A percentile compares a stretch with the other conserved stretches of the same genome.
These are phyloP conservation scores for Anhinga rufa DNA, from an alignment of 2,113 vertebrate genomes.

Conservation along the genomic window DNA sequence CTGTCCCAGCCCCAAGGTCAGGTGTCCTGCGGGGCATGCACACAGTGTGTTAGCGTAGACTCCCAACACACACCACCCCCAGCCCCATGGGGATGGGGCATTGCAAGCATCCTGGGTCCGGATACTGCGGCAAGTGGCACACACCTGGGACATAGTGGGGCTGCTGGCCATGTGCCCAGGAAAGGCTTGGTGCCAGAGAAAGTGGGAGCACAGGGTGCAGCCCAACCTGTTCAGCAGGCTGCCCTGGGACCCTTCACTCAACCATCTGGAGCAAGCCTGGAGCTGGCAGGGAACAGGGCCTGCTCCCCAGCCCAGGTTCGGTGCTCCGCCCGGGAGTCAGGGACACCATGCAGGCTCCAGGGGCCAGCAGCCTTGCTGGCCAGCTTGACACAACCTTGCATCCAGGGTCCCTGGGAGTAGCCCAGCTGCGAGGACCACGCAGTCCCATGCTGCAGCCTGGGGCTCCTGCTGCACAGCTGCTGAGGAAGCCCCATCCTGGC, in stretches of 20 bases:
- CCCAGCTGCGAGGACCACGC: neutral
- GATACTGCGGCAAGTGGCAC: neutral
- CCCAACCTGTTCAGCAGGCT: slow-evolving; percentile 3
- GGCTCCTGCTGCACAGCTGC: neutral
- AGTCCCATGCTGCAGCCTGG: fast-evolving
- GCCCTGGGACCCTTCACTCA: neutral
- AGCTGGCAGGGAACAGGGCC: neutral
- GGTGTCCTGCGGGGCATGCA: neutral
- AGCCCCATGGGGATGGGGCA: fast-evolving
- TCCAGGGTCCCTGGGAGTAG: neutral
- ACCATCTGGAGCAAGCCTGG: neutral
- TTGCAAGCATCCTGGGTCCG: neutral
- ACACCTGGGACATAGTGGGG: neutral
- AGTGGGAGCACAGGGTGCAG: neutral
- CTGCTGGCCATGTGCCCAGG: neutral
- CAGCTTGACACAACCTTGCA: neutral
- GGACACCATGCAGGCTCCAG: neutral
- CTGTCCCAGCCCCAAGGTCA: neutral
- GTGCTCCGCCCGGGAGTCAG: neutral
- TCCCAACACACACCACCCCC: neutral
- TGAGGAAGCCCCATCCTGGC: neutral
- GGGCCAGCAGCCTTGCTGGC: neutral
- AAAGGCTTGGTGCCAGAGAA: neutral
- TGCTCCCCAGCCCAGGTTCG: neutral
- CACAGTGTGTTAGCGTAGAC: neutral